Base-by-base conservation (phyloP, 2,797 vertebrate species). In the Chloroceryle amazona region DNA sequence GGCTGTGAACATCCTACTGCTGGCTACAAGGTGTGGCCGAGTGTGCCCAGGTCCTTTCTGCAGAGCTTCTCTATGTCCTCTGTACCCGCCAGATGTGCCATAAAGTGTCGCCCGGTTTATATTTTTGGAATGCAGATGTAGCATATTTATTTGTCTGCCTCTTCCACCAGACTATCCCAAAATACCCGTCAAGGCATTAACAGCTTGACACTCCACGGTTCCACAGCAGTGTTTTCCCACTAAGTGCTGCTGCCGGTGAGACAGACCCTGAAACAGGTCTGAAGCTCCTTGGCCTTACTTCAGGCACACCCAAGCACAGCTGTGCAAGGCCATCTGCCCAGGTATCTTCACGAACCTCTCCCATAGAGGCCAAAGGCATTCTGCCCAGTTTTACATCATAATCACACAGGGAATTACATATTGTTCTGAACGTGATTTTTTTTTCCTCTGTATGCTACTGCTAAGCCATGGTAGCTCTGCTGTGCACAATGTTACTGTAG, bases 1-100 rank as follows among this genome's bases (percentile, higher is more conserved):
- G 52, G 49, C 86, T 61, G 51, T 19, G 54, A 90, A 91, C 11
- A 3, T 86, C 65, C 79, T 87, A 13, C 75, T 9, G 19, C 65
- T 33, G 76, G 47, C 80, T 76, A 13, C 67, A 89, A 90, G 95
- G 93, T 72, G 96, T 47, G 85, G 55, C 79, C 7, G 1, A 85
- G 85, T 33, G 89, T 41, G 85, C 79, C 90, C 93, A 67, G 65
- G 68, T 72, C 67, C 85, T 78, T 84, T 81, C 91, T 91, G 72
- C 94, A 81, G 49, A 78, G 73, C 62, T 47, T 75, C 92, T 91
- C 76, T 61, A 4, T 51, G 54, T 63, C 75, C 87, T 85, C 65
- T 0, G 20, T 11, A 60, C 28, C 19, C 60, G 13, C 26, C n/a
- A 51, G 47, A 1, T 17, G 44, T 79, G 47, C 62, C 68, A 80